A percentile compares a stretch with the other conserved stretches of the same genome.
Conservation (phyloP, 2,797 vertebrate species). For the Sebastes diploproa region DNA sequence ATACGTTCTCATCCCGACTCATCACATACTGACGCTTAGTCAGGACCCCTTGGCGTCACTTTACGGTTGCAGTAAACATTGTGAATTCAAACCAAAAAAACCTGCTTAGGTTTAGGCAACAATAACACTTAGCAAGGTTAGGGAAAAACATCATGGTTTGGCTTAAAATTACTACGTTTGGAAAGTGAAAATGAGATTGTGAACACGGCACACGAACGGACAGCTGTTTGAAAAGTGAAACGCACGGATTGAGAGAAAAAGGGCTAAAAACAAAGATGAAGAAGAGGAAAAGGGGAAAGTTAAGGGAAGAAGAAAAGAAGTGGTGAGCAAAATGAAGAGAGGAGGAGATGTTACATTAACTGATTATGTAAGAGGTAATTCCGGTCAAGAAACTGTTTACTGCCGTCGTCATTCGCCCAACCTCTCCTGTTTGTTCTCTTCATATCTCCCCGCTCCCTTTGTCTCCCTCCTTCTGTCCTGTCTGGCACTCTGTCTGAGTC, state of each 20-base stretch:
- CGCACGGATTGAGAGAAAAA: background rate
- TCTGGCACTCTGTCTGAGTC: background rate
- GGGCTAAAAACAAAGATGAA: background rate
- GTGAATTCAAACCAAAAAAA: no score
- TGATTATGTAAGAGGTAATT: conserved; percentile 3
- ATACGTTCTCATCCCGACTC: no score
- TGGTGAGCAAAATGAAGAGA: background rate
- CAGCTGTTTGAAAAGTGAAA: no score
- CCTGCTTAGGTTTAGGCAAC: no score
- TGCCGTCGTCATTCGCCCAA: background rate
- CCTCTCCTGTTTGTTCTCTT: background rate
- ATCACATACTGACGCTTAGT: no score
- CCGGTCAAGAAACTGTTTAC: background rate
- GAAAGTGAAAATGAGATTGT: no score
- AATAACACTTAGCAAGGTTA: no score
- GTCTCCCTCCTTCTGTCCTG: background rate
- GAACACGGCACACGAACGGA: no score
- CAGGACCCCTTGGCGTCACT: no score
- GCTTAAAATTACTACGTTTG: no score
- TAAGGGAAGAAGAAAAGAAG: background rate
- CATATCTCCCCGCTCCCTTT: background rate
- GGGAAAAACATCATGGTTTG: no score
- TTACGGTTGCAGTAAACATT: no score
- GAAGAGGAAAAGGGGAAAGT: background rate
- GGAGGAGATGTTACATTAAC: background rate